phyloP scores from a whole-genome alignment of 2,113 vertebrate species.

The Tachysurus fulvidraco region DNA sequence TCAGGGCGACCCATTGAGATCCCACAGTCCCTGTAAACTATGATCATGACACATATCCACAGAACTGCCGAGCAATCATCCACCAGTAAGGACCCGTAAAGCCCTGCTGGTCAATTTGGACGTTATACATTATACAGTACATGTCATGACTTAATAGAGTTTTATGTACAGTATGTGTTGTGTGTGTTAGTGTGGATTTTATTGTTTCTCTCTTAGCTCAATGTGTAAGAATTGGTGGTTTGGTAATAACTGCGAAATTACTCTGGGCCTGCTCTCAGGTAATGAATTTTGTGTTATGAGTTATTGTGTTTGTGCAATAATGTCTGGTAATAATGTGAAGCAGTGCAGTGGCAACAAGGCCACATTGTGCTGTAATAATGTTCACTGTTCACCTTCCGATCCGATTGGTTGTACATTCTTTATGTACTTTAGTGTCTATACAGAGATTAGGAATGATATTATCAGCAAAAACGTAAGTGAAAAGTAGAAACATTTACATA shows the following conservation, averaged over 20 bases:
- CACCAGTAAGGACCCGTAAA: background rate
- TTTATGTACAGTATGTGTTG: background rate
- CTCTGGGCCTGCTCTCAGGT: background rate
- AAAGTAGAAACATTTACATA: no score
- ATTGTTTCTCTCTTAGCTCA: background rate
- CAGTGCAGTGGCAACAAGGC: background rate
- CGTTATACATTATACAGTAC: background rate
- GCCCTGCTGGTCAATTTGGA: background rate
- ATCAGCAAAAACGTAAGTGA: no score
- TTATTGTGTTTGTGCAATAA: background rate
- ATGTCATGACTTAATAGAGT: background rate
- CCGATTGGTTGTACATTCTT: background rate
- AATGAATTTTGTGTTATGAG: background rate
- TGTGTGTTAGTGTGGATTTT: background rate
- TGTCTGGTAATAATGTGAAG: background rate
- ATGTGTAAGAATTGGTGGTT: background rate
- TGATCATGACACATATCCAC: background rate
- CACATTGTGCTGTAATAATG: background rate
- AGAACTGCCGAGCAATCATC: background rate
- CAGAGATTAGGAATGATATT: no score
- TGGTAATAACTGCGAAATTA: background rate
- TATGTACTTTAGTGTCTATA: background rate
- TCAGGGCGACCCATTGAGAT: background rate
- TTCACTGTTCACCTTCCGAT: no score
- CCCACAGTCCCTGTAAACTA: background rate